Base-by-base conservation (phyloP, 2,113 vertebrate genomes). In the Leuciscus idus region DNA sequence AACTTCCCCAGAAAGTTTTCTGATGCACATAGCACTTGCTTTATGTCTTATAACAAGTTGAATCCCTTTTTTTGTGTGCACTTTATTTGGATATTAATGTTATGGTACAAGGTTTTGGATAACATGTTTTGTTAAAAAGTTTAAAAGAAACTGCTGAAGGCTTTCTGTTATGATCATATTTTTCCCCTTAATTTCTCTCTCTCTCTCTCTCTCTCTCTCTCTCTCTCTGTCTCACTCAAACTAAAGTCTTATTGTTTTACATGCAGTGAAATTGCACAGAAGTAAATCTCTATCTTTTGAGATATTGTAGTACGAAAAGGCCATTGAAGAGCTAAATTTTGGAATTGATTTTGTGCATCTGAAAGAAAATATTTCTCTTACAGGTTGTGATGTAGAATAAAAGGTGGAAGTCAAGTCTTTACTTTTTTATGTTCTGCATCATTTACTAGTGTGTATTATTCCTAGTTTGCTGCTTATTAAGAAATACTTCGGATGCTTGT, bases 11-110 rank as follows among this genome's bases (percentile, higher is more conserved):
- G 30, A 72, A 70, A 3, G 3, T 43, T 64, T 87, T 77, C 48
- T 78, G 28, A 59, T 61, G 70, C 61, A 68, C 28, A 46, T 46
- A 48, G 23, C 46, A 52, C 23, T 39, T 36, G 8, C 4, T 43
- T 79, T 39, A 50, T 57, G 66, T 74, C 57, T 9, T 61, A 72
- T 68, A 8, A 85, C 39, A 68, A 81, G 30, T 10, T 89, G 62
- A 88, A 52, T 77, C 39, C 6, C 2, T n/a, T 61, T 89, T 84
- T 88, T 78, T 86, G 52, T 89, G 36, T 90, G 91, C 93, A 94
- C 93, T 95, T 94, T 94, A 93, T 83, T 46, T 62, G 46, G 36
- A 62, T 84, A 75, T 72, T 26, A 61, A 59, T 64, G 30, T 46
- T 73, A 75, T 68, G 30, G 61, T 75, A 68, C 21, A 81, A 59